Percentiles rank a stretch among this genome's conserved stretches.
phyloP scores from a whole-genome alignment of 2,888 invertebrate genomes.

The Drosophila infuscata region DNA sequence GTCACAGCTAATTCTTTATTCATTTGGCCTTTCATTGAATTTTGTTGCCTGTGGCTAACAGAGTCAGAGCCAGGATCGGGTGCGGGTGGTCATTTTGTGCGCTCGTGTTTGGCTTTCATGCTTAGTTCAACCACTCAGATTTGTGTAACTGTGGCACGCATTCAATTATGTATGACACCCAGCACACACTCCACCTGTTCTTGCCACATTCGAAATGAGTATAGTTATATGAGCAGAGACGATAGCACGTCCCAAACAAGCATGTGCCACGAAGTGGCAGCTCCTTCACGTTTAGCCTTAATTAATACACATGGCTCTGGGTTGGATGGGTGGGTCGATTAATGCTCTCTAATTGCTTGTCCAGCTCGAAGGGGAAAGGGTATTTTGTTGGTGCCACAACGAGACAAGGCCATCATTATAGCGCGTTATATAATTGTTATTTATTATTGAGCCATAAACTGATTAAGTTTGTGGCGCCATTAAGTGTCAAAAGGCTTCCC shows the following conservation, averaged over 20 bases:
- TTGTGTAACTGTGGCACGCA: slow-evolving; percentile 64
- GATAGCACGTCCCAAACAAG: not conserved
- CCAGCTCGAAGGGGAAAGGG: not conserved
- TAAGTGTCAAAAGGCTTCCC: slow-evolving; percentile 37
- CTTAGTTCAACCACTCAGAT: slow-evolving; percentile 46
- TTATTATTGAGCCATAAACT: slow-evolving; percentile 59
- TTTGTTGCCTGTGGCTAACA: slow-evolving; percentile 11
- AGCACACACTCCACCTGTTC: slow-evolving; percentile 15
- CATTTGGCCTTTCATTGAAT: slow-evolving; percentile 67
- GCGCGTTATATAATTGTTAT: slow-evolving; percentile 65
- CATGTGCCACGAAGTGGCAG: slow-evolving; percentile 26
- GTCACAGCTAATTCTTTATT: slow-evolving; percentile 71
- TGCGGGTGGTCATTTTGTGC: slow-evolving; percentile 31
- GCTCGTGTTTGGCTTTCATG: slow-evolving; percentile 46
- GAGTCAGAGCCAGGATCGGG: not conserved
- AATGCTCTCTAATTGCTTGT: slow-evolving; percentile 59
- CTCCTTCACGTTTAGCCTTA: slow-evolving; percentile 47
- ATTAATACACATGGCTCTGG: slow-evolving; percentile 63
- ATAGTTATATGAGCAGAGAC: not conserved
- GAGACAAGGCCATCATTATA: slow-evolving; percentile 35
- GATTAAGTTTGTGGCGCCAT: slow-evolving; percentile 34
- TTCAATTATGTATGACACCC: slow-evolving; percentile 63
- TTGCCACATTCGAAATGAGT: slow-evolving; percentile 4
- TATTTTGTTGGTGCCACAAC: not conserved
- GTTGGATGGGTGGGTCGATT: slow-evolving; percentile 41